Conservation (phyloP, 2,797 vertebrate genomes). For the Microctenopoma stevenorrisi region DNA sequence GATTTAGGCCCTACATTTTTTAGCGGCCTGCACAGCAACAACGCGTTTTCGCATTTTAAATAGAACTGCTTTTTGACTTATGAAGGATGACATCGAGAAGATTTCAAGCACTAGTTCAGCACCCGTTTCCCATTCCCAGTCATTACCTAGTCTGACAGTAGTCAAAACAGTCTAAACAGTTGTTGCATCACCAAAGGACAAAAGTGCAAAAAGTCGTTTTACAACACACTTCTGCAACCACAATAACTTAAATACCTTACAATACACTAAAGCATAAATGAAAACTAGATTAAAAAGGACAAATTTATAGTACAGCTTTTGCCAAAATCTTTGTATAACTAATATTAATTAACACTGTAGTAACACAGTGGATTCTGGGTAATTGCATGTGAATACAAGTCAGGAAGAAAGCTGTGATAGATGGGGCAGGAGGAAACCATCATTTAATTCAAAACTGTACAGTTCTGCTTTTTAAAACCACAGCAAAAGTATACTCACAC, state of each 20-base stretch:
- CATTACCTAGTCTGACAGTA: not conserved
- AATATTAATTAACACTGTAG: too few species aligned
- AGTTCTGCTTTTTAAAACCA: constrained; percentile 38
- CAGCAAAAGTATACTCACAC: constrained; percentile 6
- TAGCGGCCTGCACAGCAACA: too few species aligned
- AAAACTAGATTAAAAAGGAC: too few species aligned
- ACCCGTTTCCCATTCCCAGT: not conserved
- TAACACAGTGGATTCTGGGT: constrained; percentile 47
- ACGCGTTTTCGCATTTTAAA: too few species aligned
- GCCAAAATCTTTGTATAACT: too few species aligned
- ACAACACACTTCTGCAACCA: not conserved
- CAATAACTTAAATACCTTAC: too few species aligned
- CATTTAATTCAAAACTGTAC: constrained; percentile 6
- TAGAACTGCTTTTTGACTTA: too few species aligned
- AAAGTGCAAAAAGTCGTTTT: not conserved
- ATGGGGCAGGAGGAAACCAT: constrained; percentile 2
- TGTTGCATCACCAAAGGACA: not conserved
- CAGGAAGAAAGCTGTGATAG: constrained; percentile 16
- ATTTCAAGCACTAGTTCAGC: not conserved
- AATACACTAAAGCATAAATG: too few species aligned
- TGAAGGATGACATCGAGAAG: not conserved
- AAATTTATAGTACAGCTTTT: too few species aligned
- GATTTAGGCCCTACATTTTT: too few species aligned
- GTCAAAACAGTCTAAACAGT: not conserved
- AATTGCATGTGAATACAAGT: constrained; percentile 28